phyloP scores from a whole-genome alignment of 1,140 invertebrate species.

The Anthonomus grandis region DNA sequence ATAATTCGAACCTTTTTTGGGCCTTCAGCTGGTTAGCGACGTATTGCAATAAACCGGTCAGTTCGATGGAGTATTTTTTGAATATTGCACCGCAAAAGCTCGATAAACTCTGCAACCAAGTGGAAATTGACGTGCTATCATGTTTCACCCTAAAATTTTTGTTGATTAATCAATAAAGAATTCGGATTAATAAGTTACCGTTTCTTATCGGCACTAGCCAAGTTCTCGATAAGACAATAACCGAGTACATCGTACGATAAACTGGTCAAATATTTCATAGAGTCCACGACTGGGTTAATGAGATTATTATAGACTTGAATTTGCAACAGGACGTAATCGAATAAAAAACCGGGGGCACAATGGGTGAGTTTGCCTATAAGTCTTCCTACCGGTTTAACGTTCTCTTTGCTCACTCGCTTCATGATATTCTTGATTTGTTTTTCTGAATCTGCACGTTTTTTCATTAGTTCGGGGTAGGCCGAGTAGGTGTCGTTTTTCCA shows the following conservation, averaged over 20 bases:
- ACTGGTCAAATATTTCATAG: constrained; percentile 93
- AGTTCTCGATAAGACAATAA: constrained; percentile 92
- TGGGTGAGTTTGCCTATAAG: constrained; percentile 96
- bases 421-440: constrained; percentile 95
- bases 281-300: constrained; percentile 95
- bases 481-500: constrained; percentile 91
- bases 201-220: constrained; percentile 72
- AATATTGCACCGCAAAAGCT: constrained; percentile 94
- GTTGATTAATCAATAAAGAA: neutral
- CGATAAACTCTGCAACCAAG: constrained; percentile 92
- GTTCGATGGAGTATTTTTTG: constrained; percentile 96
- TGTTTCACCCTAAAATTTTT: constrained; percentile 63
- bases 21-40: constrained; percentile 96
- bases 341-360: constrained; percentile 90
- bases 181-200: constrained; percentile 25
- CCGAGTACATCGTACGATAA: constrained; percentile 95
- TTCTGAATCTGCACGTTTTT: constrained; percentile 77
- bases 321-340: constrained; percentile 92
- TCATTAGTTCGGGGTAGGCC: constrained; percentile 77
- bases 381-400: constrained; percentile 93
- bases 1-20: constrained; percentile 85
- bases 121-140: constrained; percentile 89
- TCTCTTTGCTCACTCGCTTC: constrained; percentile 98
- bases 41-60: constrained; percentile 93
- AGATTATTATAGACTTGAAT: constrained; percentile 99